phyloP scores from a whole-genome alignment of 2,113 vertebrate genomes.

The Petromus typicus region DNA sequence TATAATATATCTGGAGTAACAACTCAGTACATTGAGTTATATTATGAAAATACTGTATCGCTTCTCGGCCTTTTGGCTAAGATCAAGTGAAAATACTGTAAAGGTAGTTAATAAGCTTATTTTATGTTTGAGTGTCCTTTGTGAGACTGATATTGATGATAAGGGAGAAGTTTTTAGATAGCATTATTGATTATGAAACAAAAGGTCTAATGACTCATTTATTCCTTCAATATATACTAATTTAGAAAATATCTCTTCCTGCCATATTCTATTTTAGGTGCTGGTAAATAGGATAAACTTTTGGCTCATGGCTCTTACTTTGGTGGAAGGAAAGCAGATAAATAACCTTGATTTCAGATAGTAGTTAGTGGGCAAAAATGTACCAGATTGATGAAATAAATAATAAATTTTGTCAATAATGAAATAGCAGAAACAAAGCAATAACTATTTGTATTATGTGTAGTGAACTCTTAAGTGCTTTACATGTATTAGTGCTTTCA shows the following conservation, averaged over 20 bases:
- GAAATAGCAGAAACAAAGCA: neutral
- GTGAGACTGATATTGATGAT: conserved; percentile 9
- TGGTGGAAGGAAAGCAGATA: conserved; percentile 12
- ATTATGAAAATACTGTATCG: conserved; percentile 29
- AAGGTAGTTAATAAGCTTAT: neutral
- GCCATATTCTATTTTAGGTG: conserved; percentile 27
- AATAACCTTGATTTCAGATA: conserved; percentile 19
- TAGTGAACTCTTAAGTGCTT: conserved; percentile 1
- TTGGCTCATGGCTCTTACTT: neutral
- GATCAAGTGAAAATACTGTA: conserved; percentile 42
- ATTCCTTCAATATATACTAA: neutral
- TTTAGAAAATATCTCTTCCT: neutral
- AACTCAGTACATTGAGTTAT: neutral
- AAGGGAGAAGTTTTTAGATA: conserved; percentile 16
- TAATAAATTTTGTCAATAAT: conserved; percentile 8
- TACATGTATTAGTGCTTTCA: neutral
- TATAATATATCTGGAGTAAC: neutral
- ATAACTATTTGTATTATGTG: neutral
- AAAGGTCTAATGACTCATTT: neutral
- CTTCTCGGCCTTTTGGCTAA: too few relatives aligned
- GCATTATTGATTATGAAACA: neutral
- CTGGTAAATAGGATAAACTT: conserved; percentile 39
- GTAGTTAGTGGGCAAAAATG: neutral
- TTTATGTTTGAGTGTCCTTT: conserved; percentile 41
- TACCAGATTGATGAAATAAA: conserved; percentile 12